Evolutionary conservation across 2,797 vertebrate genomes (phyloP).

Genomic region (Lateolabrax maculatus): DNA sequence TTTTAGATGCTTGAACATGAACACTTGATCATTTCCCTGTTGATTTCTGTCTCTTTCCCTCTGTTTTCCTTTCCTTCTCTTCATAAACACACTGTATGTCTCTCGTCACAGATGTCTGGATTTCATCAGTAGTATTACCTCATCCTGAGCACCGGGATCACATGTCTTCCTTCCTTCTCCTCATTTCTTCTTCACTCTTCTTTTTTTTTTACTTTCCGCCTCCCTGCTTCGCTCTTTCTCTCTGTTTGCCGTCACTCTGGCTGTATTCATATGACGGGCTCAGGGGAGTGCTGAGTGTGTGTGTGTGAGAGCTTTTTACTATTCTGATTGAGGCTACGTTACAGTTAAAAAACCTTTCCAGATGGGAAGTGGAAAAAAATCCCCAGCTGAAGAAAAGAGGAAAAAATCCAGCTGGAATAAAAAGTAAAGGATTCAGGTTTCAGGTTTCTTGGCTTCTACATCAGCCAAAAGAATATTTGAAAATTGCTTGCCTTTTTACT

Average conservation of each 20-base stretch:
- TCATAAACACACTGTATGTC: not conserved
- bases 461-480: slow-evolving; percentile 41
- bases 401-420: slow-evolving; percentile 30
- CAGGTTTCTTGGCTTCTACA: slow-evolving; percentile 1
- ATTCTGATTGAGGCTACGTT: slow-evolving; percentile 22
- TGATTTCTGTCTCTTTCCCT: too few species aligned
- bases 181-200: not conserved
- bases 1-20: too few species aligned
- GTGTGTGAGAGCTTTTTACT: slow-evolving; percentile 14
- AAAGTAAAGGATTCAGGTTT: slow-evolving; percentile 25
- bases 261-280: slow-evolving; percentile 18
- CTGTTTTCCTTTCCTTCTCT: not conserved
- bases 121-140: slow-evolving; percentile 60
- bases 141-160: slow-evolving; percentile 21
- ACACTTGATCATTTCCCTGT: too few species aligned
- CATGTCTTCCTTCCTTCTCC: not conserved
- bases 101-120: slow-evolving; percentile 37
- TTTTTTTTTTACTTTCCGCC: not conserved
- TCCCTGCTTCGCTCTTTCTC: slow-evolving; percentile 12
- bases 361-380: slow-evolving; percentile 30
- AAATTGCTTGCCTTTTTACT: slow-evolving; percentile 20
- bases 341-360: slow-evolving; percentile 38
- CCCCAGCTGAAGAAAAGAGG: not conserved
- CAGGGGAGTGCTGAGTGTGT: slow-evolving; percentile 3
- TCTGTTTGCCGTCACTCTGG: slow-evolving; percentile 33